Evolutionary conservation across 2,113 vertebrate species (phyloP).

Genomic region (Lates calcarifer): DNA sequence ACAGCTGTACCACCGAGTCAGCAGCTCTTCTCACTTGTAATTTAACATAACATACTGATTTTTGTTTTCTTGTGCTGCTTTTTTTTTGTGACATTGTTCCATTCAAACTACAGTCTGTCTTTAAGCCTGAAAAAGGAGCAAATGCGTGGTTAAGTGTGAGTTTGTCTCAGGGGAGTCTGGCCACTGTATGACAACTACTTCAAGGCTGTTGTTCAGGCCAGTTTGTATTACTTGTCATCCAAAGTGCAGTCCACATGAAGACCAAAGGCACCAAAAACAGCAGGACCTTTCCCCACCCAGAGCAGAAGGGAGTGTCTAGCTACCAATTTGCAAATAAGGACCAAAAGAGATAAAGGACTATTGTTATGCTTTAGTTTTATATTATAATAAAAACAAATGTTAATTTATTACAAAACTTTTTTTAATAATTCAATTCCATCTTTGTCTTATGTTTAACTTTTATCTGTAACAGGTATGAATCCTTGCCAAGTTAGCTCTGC

Average conservation of each 20-base stretch:
- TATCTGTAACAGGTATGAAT: not conserved
- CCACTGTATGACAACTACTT: too few relatives aligned
- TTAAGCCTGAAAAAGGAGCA: too few relatives aligned
- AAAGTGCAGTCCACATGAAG: not conserved
- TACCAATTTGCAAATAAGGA: not conserved
- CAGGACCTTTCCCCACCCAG: not conserved
- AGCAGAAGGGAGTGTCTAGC: not conserved
- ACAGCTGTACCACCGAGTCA: not conserved
- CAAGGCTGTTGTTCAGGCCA: not conserved
- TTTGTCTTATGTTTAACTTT: not conserved
- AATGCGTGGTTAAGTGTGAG: too few relatives aligned
- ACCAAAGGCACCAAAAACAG: constrained; percentile 5
- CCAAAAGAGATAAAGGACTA: not conserved
- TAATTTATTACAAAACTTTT: constrained; percentile 23
- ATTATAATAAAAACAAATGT: not conserved
- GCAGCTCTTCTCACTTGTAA: not conserved
- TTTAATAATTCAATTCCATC: not conserved
- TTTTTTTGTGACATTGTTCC: too few relatives aligned
- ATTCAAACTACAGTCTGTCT: too few relatives aligned
- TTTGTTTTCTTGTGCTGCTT: not conserved
- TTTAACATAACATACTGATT: not conserved
- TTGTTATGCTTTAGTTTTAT: constrained; percentile 32
- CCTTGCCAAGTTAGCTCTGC: not conserved
- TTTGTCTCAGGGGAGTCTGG: too few relatives aligned
- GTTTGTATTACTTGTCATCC: not conserved